Base-by-base conservation (phyloP, 1,140 invertebrate species). In the Ericerus pela region DNA sequence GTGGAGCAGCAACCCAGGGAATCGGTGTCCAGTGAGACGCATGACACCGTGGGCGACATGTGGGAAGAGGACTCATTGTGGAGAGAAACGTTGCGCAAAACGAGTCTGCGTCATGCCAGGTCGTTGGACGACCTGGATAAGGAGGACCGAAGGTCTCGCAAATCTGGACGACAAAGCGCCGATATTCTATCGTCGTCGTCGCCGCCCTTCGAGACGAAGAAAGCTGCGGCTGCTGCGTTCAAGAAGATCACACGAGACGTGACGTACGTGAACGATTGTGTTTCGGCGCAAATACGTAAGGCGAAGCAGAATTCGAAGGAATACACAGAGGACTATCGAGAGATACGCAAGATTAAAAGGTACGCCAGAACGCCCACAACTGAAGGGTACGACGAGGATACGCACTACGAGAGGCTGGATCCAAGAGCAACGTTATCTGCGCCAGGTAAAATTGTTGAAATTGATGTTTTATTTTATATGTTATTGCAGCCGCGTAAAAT, bases 1-100 rank as follows among this genome's bases (percentile, higher is more conserved):
- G 2, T 16, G 6, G 6, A 8, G n/a, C 37, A 5, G 10, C 12
- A 18, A 22, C 10, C 41, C 8, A 14, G 22, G 10, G 41, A 47
- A 47, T 24, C 26, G 4, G 20, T 24, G 5, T 47, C 41, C 3
- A n/a, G n/a, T n/a, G n/a, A n/a, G n/a, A n/a, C n/a, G n/a, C n/a
- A n/a, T n/a, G n/a, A n/a, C n/a, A n/a, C n/a, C n/a, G n/a, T n/a
- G 24, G 60, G 83, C 59, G 79, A 82, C 68, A 75, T 84, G 24
- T 88, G 85, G 85, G 84, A 88, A 65, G 84, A 88, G 68, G 84
- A 89, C 67, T 69, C 75, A 5, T 69, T 87, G 1, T 88, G 85
- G 85, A 72, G 82, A 53, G 84, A 88, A 63, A 84, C 80, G 62
- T 69, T 88, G 16, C 73, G 84, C 30, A 75, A 81, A 58, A 83